phyloP scores from a whole-genome alignment of 2,888 invertebrate genomes.

The Noctua janthe region DNA sequence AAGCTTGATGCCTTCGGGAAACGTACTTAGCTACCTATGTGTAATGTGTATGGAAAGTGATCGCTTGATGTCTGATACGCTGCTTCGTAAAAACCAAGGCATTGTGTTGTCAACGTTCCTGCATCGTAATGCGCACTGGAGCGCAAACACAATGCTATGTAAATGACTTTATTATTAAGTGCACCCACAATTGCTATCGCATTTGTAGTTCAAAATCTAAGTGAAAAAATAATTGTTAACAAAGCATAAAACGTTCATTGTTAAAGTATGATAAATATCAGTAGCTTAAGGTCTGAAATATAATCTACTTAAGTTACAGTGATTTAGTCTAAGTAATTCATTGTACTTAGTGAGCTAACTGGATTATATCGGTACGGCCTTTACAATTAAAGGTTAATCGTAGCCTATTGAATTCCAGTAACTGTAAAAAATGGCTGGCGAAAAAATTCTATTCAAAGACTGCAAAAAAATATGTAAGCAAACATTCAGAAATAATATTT shows the following conservation, averaged over 20 bases:
- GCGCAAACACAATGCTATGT: slow-evolving; percentile 68
- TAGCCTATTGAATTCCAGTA: slow-evolving; percentile 43
- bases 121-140: slow-evolving; percentile 60
- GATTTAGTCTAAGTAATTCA: slow-evolving; percentile 37
- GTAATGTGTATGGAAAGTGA: slow-evolving; percentile 52
- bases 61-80: slow-evolving; percentile 63
- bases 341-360: slow-evolving; percentile 51
- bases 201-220: slow-evolving; percentile 45
- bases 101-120: slow-evolving; percentile 58
- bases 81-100: slow-evolving; percentile 64
- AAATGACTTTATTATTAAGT: slow-evolving; percentile 67
- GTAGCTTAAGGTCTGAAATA: slow-evolving; percentile 28
- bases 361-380: slow-evolving; percentile 49
- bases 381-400: slow-evolving; percentile 52
- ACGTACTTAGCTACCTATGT: slow-evolving; percentile 23
- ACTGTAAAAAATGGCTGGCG: slow-evolving; percentile 27
- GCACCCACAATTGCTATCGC: slow-evolving; percentile 28
- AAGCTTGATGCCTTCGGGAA: slow-evolving; percentile 42
- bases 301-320: slow-evolving; percentile 41
- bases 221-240: slow-evolving; percentile 10
- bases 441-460: slow-evolving; percentile 10
- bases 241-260: background rate
- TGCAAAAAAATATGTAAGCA: slow-evolving; percentile 40
- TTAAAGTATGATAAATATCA: slow-evolving; percentile 40
- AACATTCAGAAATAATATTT: slow-evolving; percentile 64